These are phyloP conservation scores for Brachionus calyciflorus DNA, from an alignment of 1,140 invertebrate genomes.

Conservation along the genomic window DNA sequence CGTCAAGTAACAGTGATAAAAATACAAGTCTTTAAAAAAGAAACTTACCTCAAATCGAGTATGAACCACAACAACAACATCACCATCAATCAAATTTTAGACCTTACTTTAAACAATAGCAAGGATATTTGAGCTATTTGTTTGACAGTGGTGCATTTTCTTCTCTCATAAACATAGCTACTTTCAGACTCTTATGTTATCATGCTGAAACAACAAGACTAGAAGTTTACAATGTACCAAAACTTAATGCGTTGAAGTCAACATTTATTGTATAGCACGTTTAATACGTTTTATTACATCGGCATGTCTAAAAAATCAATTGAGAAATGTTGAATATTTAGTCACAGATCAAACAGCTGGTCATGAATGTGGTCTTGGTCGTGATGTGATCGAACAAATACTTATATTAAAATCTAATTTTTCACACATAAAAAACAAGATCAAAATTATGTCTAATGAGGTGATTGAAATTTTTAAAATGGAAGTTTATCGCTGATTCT, in stretches of 20 bases:
- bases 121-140: neutral
- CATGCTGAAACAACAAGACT: neutral
- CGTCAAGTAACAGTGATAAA: no score
- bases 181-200: neutral
- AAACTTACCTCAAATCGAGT: no score
- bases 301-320: neutral
- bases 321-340: neutral
- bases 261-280: neutral
- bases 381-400: neutral
- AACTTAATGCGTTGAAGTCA: neutral
- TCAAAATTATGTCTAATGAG: no score
- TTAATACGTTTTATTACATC: neutral
- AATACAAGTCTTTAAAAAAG: no score
- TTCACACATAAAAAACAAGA: no score
- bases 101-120: no score
- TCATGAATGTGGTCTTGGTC: neutral
- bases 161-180: neutral
- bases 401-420: neutral
- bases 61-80: no score
- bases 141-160: neutral
- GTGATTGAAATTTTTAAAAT: neutral
- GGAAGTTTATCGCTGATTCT: no score
- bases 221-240: neutral
- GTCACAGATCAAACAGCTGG: neutral
- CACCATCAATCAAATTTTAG: no score